Percentiles rank a stretch among this genome's conserved stretches.
Evolutionary conservation across 2,888 invertebrate genomes (phyloP).

Genomic region (Podotricha telesiphe): DNA sequence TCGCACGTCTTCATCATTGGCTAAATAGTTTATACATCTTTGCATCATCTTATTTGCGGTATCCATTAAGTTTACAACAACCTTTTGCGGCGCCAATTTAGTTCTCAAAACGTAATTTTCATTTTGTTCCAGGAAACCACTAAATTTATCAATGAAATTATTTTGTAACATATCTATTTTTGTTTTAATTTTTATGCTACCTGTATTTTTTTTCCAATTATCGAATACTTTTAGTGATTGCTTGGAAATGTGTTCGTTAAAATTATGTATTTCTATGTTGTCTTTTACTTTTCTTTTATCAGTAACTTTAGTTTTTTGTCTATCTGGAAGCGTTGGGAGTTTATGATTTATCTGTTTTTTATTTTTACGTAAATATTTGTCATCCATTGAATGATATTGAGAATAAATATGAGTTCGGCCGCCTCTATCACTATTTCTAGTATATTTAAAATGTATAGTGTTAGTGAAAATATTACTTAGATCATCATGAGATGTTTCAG

Average conservation of each 20-base stretch:
- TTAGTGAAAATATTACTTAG: not conserved
- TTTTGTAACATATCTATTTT: conserved; percentile 49
- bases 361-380: conserved; percentile 19
- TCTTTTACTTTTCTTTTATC: conserved; percentile 48
- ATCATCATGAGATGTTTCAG: not conserved
- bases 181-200: conserved; percentile 43
- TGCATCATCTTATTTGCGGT: conserved; percentile 55
- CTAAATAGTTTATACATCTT: conserved; percentile 53
- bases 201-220: conserved; percentile 47
- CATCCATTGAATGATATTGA: conserved; percentile 2
- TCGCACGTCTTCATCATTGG: conserved; percentile 47
- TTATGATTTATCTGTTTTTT: not conserved
- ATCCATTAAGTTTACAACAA: conserved; percentile 60
- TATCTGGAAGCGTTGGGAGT: not conserved
- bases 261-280: conserved; percentile 51
- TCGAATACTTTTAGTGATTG: conserved; percentile 56
- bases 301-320: not conserved
- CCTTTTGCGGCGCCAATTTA: conserved; percentile 56
- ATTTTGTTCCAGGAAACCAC: conserved; percentile 53
- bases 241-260: conserved; percentile 54
- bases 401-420: not conserved
- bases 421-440: conserved; percentile 29
- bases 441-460: not conserved
- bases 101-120: conserved; percentile 56
- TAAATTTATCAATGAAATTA: conserved; percentile 56